These are phyloP conservation scores for Trachelus iudaicus DNA, from an alignment of 2,888 invertebrate genomes.

Conservation along the genomic window DNA sequence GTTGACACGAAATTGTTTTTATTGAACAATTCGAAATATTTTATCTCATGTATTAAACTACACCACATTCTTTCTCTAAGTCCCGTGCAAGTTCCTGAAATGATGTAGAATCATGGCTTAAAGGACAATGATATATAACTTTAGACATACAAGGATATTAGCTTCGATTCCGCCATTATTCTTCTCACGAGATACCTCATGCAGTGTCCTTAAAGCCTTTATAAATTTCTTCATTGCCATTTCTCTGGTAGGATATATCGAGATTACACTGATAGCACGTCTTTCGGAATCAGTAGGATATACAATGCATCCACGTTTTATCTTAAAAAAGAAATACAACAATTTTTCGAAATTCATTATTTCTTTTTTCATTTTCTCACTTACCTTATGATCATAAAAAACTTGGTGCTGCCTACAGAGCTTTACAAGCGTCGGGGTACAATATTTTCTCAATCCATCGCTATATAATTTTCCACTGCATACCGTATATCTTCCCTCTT, in stretches of 20 bases:
- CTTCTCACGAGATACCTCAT: background rate
- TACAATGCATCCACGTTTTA: slow-evolving; percentile 38
- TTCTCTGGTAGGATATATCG: slow-evolving; percentile 29
- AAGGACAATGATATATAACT: background rate
- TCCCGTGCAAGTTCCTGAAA: background rate
- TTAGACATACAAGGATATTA: background rate
- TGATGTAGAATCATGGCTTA: background rate
- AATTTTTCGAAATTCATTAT: background rate
- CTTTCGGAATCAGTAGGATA: slow-evolving; percentile 34
- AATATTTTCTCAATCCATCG: slow-evolving; percentile 29
- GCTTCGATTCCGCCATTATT: background rate
- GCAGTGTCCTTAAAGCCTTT: slow-evolving; percentile 20
- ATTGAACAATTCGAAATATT: background rate
- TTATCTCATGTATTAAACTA: background rate
- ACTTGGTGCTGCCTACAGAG: slow-evolving; percentile 27
- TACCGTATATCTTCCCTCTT: slow-evolving; percentile 29
- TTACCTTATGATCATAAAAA: slow-evolving; percentile 35
- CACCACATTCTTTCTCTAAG: background rate
- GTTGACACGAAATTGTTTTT: background rate
- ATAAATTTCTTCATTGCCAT: slow-evolving; percentile 31
- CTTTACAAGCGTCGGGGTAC: slow-evolving; percentile 17
- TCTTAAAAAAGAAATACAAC: background rate
- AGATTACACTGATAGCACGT: slow-evolving; percentile 31
- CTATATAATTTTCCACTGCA: slow-evolving; percentile 39
- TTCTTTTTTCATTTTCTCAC: background rate